A percentile compares a stretch with the other conserved stretches of the same genome.
Evolutionary conservation across 2,797 vertebrate genomes (phyloP).

Genomic region (Dallia pectoralis): DNA sequence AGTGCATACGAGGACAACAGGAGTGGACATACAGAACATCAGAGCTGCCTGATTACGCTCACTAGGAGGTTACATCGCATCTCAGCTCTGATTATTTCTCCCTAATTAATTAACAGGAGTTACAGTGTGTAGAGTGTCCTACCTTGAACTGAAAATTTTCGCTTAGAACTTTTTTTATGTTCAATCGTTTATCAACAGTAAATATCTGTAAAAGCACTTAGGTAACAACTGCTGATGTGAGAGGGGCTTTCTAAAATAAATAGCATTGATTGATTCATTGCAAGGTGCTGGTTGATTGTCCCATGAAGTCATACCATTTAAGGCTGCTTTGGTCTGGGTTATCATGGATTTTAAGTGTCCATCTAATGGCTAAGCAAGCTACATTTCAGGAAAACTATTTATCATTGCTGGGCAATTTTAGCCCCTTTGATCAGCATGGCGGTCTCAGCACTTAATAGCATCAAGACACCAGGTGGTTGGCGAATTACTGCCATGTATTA

Average conservation of each 20-base stretch:
- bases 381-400: background rate
- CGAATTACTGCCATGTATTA: constrained; percentile 3
- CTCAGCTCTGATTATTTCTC: too few species aligned
- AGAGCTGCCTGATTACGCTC: too few species aligned
- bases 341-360: background rate
- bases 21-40: too few species aligned
- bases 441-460: constrained; percentile 8
- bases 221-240: too few species aligned
- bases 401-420: background rate
- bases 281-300: background rate
- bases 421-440: background rate
- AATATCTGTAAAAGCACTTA: too few species aligned
- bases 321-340: background rate
- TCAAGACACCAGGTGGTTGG: constrained; percentile 1
- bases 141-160: background rate
- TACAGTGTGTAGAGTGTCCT: background rate
- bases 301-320: background rate
- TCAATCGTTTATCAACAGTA: background rate
- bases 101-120: too few species aligned
- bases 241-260: too few species aligned
- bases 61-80: too few species aligned
- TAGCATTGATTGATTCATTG: background rate
- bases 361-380: background rate
- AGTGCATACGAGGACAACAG: too few species aligned
- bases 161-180: background rate